Evolutionary conservation across 2,113 vertebrate species (phyloP).

Genomic region (Labeo catla): DNA sequence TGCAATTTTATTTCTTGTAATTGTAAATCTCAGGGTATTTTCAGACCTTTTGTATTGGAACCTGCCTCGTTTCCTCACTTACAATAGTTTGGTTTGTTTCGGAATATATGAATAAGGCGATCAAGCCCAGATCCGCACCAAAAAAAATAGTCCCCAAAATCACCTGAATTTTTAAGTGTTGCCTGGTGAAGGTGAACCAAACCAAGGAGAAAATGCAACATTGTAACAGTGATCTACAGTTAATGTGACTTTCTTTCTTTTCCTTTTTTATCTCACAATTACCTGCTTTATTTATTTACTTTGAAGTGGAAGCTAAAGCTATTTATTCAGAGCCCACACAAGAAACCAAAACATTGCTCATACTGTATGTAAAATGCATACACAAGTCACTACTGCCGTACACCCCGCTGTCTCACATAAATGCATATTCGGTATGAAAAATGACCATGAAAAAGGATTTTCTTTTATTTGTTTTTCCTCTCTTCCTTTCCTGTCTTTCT

Average conservation of each 20-base stretch:
- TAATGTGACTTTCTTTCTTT: too few relatives aligned
- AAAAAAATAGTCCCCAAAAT: too few relatives aligned
- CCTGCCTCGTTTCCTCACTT: not conserved
- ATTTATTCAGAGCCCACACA: not conserved
- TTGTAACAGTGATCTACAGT: not conserved
- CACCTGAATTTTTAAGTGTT: not conserved
- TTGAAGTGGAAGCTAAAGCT: not conserved
- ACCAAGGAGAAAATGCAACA: not conserved
- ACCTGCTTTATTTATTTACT: not conserved
- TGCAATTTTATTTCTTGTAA: not conserved
- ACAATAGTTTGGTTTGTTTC: too few relatives aligned
- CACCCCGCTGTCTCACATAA: not conserved
- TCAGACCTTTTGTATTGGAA: not conserved
- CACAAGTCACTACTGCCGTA: not conserved
- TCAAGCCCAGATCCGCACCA: too few relatives aligned
- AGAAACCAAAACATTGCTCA: not conserved
- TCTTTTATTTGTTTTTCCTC: not conserved
- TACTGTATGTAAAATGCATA: not conserved
- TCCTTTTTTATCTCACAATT: not conserved
- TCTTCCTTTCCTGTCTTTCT: slow-evolving; percentile 1
- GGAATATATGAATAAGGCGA: too few relatives aligned
- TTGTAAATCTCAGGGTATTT: not conserved
- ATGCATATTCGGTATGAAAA: slow-evolving; percentile 52
- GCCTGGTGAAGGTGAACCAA: not conserved
- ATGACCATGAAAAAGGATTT: slow-evolving; percentile 47